Base-by-base conservation (phyloP, 2,797 vertebrate genomes). In the Enteromius unitaeniatus region DNA sequence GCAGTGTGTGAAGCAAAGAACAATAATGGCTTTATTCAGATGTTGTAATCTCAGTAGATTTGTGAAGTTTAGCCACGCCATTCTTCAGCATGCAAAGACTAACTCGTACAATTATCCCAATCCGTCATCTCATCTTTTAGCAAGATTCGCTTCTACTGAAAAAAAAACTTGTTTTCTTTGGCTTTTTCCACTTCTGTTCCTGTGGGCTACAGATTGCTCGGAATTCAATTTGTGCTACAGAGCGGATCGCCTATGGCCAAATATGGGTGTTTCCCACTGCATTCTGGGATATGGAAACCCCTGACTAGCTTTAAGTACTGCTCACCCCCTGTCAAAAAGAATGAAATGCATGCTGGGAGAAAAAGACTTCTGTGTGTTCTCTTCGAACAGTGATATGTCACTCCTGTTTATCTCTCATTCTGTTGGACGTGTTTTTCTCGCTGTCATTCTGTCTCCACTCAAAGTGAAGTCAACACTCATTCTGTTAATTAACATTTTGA, bases 171-270 rank as follows among this genome's bases (percentile, higher is more conserved):
- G 26, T 86, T 89, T 89, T 88, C 89, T 90, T 90, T 90, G 86
- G 85, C 83, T 83, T 89, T 88, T 89, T 90, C 89, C 89, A 88
- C 86, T 88, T 85, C 84, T 89, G 77, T 90, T 93, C 88, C 89
- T 78, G 84, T 75, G 34, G 90, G 92, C 92, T 90, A 93, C 89
- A 93, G 91, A 93, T 92, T 90, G 90, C 88, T 86, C 85, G 40
- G 87, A 88, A 94, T 94, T 94, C 92, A 93, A 94, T 95, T 93
- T 95, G 92, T 89, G 89, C 85, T 88, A 78, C 86, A 53, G 13
- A 82, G 86, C 88, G 88, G 84, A 34, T 34, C 68, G 92, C 91
- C 84, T 86, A 83, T 78, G 86, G 70, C 89, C 58, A 82, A 42
- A 94, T 89, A 93, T 91, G 91, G 83, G 89, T 64, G 86, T 88